phyloP scores from a whole-genome alignment of 1,140 invertebrate species.

The Glossosoma conforme region DNA sequence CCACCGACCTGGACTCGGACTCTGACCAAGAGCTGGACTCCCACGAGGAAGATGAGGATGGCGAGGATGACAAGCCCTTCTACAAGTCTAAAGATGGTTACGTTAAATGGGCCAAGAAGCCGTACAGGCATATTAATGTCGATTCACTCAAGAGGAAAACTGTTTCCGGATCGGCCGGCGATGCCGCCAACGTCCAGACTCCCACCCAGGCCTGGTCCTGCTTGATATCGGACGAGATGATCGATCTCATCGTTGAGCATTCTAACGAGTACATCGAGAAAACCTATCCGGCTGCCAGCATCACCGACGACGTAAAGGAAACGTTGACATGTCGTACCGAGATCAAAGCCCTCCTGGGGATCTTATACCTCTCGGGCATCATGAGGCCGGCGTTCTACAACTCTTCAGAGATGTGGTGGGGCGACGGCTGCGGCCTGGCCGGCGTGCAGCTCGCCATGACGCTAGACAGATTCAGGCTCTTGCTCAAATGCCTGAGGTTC shows the following conservation, averaged over 20 bases:
- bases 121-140: neutral
- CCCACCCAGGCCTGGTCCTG: conserved; percentile 45
- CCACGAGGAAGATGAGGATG: conserved; percentile 32
- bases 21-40: conserved; percentile 39
- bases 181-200: conserved; percentile 32
- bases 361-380: conserved; percentile 48
- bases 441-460: conserved; percentile 45
- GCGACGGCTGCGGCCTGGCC: conserved; percentile 41
- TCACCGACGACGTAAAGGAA: conserved; percentile 24
- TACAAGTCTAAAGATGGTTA: conserved; percentile 39
- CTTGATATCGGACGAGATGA: conserved; percentile 45
- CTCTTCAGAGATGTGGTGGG: conserved; percentile 44
- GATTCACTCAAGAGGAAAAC: conserved; percentile 23
- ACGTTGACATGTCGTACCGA: conserved; percentile 38
- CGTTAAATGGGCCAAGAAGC: conserved; percentile 22
- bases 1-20: conserved; percentile 45
- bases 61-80: conserved; percentile 33
- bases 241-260: conserved; percentile 44
- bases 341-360: conserved; percentile 49
- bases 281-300: conserved; percentile 18
- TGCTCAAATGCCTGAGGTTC: conserved; percentile 47
- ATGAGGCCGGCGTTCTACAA: conserved; percentile 44
- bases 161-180: conserved; percentile 15
- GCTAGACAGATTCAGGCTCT: conserved; percentile 45
- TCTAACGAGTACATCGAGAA: conserved; percentile 45